Base-by-base conservation (phyloP, 1,140 invertebrate genomes). In the Meteorus sp. region DNA sequence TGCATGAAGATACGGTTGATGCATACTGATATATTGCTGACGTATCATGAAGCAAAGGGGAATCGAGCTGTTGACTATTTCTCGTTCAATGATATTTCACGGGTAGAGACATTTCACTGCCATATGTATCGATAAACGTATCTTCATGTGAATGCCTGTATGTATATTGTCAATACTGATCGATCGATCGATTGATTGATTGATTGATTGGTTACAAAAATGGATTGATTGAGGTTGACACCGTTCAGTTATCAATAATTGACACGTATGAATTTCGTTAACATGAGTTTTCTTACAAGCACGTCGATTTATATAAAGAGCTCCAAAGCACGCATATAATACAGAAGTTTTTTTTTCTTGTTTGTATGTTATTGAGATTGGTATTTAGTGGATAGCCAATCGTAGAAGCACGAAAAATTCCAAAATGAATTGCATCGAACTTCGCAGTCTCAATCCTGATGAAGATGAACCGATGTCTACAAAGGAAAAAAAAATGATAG, bases 301-400 rank as follows among this genome's bases (percentile, higher is more conserved):
- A 71, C 72, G 65, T 69, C 63, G 60, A 74, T 71, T 63, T 74
- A 72, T 67, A 71, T 67, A 67, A 68, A 73, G 63, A 69, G 68
- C 65, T 69, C 65, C 69, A 68, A 71, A 74, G 70, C 69, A 70
- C 69, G 66, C 66, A 59, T 66, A 68, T 65, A 61, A 65, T 71
- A 66, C 59, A 64, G 61, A 65, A 67, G 44, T 33, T 44, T 37
- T 54, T 56, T 51, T 33, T 51, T 9, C 19, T 35, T 44, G 43
- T 45, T 3, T 23, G 31, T 54, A 6, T 13, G 11, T 45, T 11
- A 9, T 19, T 51, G 44, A 45, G 25, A 33, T 54, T 53, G n/a
- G 17, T 17, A 41, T 19, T 63, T 25, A 71, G 67, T 64, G 64
- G 64, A 67, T 65, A 62, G 61, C 61, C 60, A 71, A 64, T 65